Percentiles rank a stretch among this genome's conserved stretches.
Evolutionary conservation across 2,888 invertebrate species (phyloP).

Genomic region (Miltochrista miniata): DNA sequence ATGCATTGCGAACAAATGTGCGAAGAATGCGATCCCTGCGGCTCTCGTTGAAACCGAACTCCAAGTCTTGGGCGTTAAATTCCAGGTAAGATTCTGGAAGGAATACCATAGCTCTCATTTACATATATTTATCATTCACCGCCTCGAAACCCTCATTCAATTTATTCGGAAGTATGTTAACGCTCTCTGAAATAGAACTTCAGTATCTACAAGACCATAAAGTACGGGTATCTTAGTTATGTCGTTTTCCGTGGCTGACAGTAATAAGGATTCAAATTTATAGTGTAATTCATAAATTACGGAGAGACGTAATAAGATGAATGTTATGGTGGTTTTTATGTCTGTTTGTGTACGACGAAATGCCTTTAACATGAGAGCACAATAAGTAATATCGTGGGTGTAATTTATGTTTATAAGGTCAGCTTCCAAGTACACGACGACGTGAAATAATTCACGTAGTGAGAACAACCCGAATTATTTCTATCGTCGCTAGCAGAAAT

Average conservation of each 20-base stretch:
- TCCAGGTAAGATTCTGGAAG: constrained; percentile 91
- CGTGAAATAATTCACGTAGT: too few relatives aligned
- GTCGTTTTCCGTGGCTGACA: constrained; percentile 20
- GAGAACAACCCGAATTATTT: too few relatives aligned
- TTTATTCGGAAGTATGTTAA: constrained; percentile 33
- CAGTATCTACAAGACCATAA: constrained; percentile 15
- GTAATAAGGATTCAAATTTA: constrained; percentile 37
- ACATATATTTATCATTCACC: constrained; percentile 56
- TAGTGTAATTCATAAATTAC: constrained; percentile 42
- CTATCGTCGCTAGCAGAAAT: too few relatives aligned
- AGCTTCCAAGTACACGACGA: neutral
- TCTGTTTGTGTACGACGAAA: constrained; percentile 22
- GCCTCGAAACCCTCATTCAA: constrained; percentile 34
- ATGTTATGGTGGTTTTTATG: constrained; percentile 24
- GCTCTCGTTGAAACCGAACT: constrained; percentile 96
- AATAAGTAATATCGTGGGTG: neutral
- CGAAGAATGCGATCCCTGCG: constrained; percentile 93
- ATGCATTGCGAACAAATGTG: constrained; percentile 97
- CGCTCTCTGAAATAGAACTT: constrained; percentile 30
- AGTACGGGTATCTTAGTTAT: constrained; percentile 5
- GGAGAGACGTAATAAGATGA: constrained; percentile 39
- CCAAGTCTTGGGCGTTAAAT: constrained; percentile 92
- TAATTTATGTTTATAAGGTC: neutral
- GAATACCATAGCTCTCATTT: constrained; percentile 61
- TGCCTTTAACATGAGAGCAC: constrained; percentile 12